Percentiles rank a stretch among this genome's conserved stretches.
phyloP scores from a whole-genome alignment of 2,888 invertebrate genomes.

The Euzophera pinguis region DNA sequence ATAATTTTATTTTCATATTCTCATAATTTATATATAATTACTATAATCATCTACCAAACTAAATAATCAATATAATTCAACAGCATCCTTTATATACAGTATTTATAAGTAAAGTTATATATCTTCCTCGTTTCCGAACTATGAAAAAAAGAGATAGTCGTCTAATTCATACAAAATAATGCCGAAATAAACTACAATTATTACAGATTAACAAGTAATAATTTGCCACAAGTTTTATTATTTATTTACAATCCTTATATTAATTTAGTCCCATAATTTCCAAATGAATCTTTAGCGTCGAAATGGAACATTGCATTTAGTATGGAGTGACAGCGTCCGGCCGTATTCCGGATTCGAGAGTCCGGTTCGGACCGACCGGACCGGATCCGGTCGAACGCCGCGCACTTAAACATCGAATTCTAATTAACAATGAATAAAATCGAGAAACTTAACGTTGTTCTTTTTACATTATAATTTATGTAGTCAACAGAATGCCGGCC shows the following conservation, averaged over 20 bases:
- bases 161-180: conserved; percentile 62
- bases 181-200: conserved; percentile 58
- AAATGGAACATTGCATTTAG: conserved; percentile 34
- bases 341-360: conserved; percentile 1
- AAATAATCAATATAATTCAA: conserved; percentile 76
- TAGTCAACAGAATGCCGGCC: conserved; percentile 20
- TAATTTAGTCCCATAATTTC: conserved; percentile 77
- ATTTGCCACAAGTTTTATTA: conserved; percentile 76
- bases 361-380: conserved; percentile 13
- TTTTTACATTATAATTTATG: conserved; percentile 22
- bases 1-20: conserved; percentile 73
- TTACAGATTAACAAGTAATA: conserved; percentile 69
- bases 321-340: conserved; percentile 9
- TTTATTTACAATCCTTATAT: conserved; percentile 76
- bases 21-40: conserved; percentile 73
- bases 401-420: conserved; percentile 17
- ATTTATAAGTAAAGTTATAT: conserved; percentile 64
- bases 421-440: conserved; percentile 56
- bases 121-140: conserved; percentile 47
- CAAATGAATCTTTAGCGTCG: conserved; percentile 56
- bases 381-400: conserved; percentile 16
- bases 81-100: conserved; percentile 78
- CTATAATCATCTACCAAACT: conserved; percentile 78
- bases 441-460: conserved; percentile 58
- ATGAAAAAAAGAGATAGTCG: conserved; percentile 53